Percentiles rank a stretch among this genome's conserved stretches.
Evolutionary conservation across 2,797 vertebrate species (phyloP).

Genomic region (Hippopotamyrus pictus): DNA sequence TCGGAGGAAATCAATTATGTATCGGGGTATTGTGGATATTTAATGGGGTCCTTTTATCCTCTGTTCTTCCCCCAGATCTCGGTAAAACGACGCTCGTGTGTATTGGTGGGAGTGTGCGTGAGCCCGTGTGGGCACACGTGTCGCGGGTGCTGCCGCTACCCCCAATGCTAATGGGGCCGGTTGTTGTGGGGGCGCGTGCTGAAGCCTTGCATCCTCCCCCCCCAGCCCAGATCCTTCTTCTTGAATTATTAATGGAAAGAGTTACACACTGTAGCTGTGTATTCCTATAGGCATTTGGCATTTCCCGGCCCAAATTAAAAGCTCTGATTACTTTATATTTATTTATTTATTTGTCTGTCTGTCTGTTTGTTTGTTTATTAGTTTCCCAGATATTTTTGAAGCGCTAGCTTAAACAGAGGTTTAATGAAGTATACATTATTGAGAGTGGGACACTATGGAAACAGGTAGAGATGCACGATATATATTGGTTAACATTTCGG

Average conservation of each 20-base stretch:
- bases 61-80: background rate
- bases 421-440: constrained; percentile 25
- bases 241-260: constrained; percentile 60
- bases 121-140: background rate
- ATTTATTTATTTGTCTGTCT: constrained; percentile 25
- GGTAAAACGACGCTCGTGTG: background rate
- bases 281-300: constrained; percentile 44
- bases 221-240: background rate
- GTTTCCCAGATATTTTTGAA: constrained; percentile 42
- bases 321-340: constrained; percentile 45
- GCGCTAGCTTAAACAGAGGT: constrained; percentile 36
- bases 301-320: constrained; percentile 51
- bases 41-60: constrained; percentile 48
- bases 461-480: background rate
- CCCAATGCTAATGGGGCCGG: background rate
- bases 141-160: background rate
- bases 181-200: constrained; percentile 19
- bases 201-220: constrained; percentile 23
- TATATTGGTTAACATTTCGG: background rate
- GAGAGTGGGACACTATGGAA: background rate
- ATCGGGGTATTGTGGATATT: constrained; percentile 54
- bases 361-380: constrained; percentile 37
- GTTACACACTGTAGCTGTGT: constrained; percentile 45
- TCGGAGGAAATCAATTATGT: constrained; percentile 55
- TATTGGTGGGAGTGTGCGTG: background rate